Base-by-base conservation (phyloP, 2,888 invertebrate species). In the Sycophila texana region DNA sequence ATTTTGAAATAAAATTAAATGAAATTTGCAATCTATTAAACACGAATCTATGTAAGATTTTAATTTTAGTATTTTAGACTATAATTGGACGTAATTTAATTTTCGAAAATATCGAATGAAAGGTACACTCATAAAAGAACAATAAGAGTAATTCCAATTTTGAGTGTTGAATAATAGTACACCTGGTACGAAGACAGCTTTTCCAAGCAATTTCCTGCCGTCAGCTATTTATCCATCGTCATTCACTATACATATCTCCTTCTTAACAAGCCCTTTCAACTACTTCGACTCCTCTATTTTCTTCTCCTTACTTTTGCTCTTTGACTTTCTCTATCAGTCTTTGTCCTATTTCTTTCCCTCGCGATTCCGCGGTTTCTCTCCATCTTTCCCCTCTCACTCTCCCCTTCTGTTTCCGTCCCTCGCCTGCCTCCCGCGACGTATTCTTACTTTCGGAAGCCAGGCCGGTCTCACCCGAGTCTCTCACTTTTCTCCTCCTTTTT, bases 291-390 rank as follows among this genome's bases (percentile, higher is more conserved):
- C 53, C 30, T 67, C 30, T 58, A 72, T 66, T 75, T 18, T 49
- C 61, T 20, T 20, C 73, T 68, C 53, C n/a, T 20, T 47, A 53
- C 77, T 53, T 68, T 67, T 60, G 79, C 83, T 78, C 82, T 76
- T 78, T 81, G 80, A 81, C 57, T 74, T 30, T 74, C 68, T 67
- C 74, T 39, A 65, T 74, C 66, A 51, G 55, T 74, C 77, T 74
- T 66, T 77, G 65, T 73, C 66, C 74, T 51, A 61, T 61, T 79
- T 67, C 49, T 49, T 39, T 12, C 49, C 26, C 47, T 55, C 53
- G 16, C 10, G 26, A 61, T 55, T 57, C 55, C 49, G 47, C 20
- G 14, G 18, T 61, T 26, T 16, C 47, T 74, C 30, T 51, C 57
- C 39, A 12, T 57, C 47, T 26, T 10, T 57, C 14, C 49, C 53